phyloP scores from a whole-genome alignment of 2,888 invertebrate species.

The Drosophila mimetica region DNA sequence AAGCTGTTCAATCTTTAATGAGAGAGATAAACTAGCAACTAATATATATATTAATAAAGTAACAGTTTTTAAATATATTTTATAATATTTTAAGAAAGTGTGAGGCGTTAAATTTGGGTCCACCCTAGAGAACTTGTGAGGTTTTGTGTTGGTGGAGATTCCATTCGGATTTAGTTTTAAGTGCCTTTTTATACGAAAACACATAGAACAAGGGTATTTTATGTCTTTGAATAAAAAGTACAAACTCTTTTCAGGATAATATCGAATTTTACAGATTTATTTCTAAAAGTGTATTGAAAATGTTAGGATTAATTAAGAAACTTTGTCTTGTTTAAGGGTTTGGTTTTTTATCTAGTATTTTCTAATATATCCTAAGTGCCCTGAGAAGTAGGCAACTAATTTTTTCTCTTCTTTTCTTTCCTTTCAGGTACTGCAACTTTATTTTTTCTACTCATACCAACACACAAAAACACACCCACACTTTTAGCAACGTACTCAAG shows the following conservation, averaged over 20 bases:
- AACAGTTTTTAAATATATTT: not conserved
- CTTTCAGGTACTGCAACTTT: slow-evolving; percentile 69
- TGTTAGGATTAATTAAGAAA: not conserved
- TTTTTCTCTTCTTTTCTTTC: slow-evolving; percentile 14
- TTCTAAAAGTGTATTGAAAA: not conserved
- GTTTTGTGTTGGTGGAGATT: not conserved
- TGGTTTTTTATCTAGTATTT: not conserved
- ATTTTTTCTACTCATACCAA: slow-evolving; percentile 38
- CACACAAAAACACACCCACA: slow-evolving; percentile 12
- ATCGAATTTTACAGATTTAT: not conserved
- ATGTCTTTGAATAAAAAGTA: too few relatives aligned
- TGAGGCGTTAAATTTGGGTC: not conserved
- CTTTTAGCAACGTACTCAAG: slow-evolving; percentile 50
- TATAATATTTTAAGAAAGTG: too few relatives aligned
- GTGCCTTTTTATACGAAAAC: not conserved
- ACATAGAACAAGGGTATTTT: too few relatives aligned
- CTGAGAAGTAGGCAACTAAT: slow-evolving; percentile 32
- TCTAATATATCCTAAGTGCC: not conserved
- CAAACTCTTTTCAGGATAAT: too few relatives aligned
- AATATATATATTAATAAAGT: not conserved
- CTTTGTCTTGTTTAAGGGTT: not conserved
- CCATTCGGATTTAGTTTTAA: not conserved
- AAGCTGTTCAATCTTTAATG: not conserved
- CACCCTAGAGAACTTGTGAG: not conserved
- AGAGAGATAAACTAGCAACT: not conserved